Evolutionary conservation across 2,797 vertebrate genomes (phyloP), one percentile per base, ranked within the genome.

Genomic region (Brachyrhaphis roseni): DNA sequence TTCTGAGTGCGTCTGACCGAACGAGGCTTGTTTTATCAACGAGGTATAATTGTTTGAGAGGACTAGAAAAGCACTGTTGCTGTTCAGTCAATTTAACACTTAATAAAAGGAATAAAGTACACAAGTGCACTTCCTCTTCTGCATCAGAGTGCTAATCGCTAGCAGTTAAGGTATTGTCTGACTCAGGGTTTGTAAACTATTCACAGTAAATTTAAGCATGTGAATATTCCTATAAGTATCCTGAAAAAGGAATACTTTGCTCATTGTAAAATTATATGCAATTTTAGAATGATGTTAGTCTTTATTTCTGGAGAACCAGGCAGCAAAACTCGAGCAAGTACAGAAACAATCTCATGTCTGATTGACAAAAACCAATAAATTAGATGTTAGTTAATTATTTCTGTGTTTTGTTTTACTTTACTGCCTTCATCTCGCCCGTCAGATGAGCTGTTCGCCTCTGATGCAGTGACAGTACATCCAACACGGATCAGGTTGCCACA

Each of bases 371-470:
- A 43, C 8, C 20, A 41, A 68, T 20, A 12, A 68, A 26, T 68
- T 8, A 10, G 18, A 66, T 72, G 81, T 75, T 78, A 26, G 18
- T 41, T 70, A 2, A 39, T 39, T 5, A 23, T 81, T 83, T 43
- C 53, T 80, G 83, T 72, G 55, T 82, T 85, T 86, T 83, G 85
- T 79, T 89, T 86, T 82, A 80, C 82, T 85, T 78, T 46, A 76
- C 83, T 72, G 84, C 78, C 72, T 34, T 6, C 28, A 16, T 62
- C 12, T 85, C 73, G 77, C 72, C 88, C 62, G 66, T 55, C 83
- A 81, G 78, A 89, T 82, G 77, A 87, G 85, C 88, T 84, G 85
- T 90, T 71, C 82, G 78, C 80, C 84, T 74, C 84, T 70, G 82
- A 79, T 72, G 76, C 85, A 72, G 85, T 64, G 86, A 77, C 87